phyloP scores from a whole-genome alignment of 2,888 invertebrate genomes.

The Bellardia bayeri region DNA sequence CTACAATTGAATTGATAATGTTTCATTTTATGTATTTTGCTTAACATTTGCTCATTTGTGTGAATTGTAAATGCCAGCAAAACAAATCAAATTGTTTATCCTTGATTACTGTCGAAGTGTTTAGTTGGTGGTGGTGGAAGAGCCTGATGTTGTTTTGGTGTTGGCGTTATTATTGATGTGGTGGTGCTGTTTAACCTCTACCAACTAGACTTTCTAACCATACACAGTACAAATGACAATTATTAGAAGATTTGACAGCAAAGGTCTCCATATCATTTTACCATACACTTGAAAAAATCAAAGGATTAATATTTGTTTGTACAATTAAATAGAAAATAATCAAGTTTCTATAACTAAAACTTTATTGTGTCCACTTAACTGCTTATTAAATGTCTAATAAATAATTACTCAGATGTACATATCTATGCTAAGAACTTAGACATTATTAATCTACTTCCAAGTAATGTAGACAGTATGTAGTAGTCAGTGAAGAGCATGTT shows the following conservation, averaged over 20 bases:
- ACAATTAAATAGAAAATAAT: background rate
- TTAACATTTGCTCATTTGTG: constrained; percentile 70
- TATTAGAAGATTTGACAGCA: constrained; percentile 62
- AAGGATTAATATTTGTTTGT: background rate
- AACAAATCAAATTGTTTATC: constrained; percentile 73
- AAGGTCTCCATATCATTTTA: constrained; percentile 39
- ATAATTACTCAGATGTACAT: no score
- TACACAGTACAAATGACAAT: constrained; percentile 54
- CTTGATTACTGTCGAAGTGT: constrained; percentile 69
- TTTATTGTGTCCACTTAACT: no score
- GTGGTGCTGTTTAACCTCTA: constrained; percentile 60
- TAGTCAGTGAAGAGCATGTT: no score
- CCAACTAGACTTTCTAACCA: constrained; percentile 38
- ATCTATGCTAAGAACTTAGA: no score
- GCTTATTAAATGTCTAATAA: no score
- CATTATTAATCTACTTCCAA: no score
- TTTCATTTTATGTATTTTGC: constrained; percentile 36
- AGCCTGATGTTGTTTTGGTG: constrained; percentile 15
- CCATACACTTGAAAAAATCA: constrained; percentile 29
- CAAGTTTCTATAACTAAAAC: no score
- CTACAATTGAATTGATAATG: constrained; percentile 60
- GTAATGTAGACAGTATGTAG: no score
- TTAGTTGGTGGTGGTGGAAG: constrained; percentile 24
- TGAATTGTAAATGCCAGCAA: constrained; percentile 63
- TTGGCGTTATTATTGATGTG: constrained; percentile 40